Evolutionary conservation across 2,797 vertebrate genomes (phyloP).

Genomic region (Xenopus petersii): DNA sequence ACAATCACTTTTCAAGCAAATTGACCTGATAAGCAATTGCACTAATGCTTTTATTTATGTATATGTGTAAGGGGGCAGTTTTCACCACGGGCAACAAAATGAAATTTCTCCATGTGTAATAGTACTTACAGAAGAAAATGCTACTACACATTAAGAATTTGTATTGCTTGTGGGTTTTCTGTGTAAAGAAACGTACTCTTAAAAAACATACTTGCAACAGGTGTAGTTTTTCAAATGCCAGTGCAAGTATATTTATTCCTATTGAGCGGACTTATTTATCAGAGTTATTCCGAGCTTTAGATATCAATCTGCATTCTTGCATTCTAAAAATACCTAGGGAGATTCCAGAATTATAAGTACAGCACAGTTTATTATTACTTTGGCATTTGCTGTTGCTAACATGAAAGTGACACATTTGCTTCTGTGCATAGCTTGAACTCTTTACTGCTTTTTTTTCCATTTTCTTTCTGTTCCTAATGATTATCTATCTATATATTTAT

Average conservation of each 20-base stretch:
- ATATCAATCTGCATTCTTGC: slow-evolving; percentile 46
- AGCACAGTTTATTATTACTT: slow-evolving; percentile 26
- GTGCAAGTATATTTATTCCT: slow-evolving; percentile 40
- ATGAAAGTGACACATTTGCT: slow-evolving; percentile 2
- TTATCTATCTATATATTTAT: too few relatives aligned
- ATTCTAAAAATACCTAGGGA: slow-evolving; percentile 49
- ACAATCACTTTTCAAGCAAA: too few relatives aligned
- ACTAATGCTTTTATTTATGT: too few relatives aligned
- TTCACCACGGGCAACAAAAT: too few relatives aligned
- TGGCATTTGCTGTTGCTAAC: slow-evolving; percentile 16
- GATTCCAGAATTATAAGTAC: slow-evolving; percentile 42
- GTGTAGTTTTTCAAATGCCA: slow-evolving; percentile 32
- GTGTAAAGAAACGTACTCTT: not conserved
- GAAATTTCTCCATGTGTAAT: too few relatives aligned
- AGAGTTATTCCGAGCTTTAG: slow-evolving; percentile 41
- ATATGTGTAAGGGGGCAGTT: too few relatives aligned
- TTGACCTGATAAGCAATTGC: too few relatives aligned
- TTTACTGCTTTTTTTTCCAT: not conserved
- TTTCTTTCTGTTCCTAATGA: too few relatives aligned
- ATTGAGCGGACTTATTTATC: slow-evolving; percentile 38
- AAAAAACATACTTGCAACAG: slow-evolving; percentile 26
- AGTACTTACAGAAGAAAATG: too few relatives aligned
- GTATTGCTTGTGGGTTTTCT: too few relatives aligned
- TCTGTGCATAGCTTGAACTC: slow-evolving; percentile 1
- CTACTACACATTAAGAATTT: too few relatives aligned